A percentile compares a stretch with the other conserved stretches of the same genome.
Evolutionary conservation across 1,140 invertebrate genomes (phyloP).

Genomic region (Chelonus insularis): DNA sequence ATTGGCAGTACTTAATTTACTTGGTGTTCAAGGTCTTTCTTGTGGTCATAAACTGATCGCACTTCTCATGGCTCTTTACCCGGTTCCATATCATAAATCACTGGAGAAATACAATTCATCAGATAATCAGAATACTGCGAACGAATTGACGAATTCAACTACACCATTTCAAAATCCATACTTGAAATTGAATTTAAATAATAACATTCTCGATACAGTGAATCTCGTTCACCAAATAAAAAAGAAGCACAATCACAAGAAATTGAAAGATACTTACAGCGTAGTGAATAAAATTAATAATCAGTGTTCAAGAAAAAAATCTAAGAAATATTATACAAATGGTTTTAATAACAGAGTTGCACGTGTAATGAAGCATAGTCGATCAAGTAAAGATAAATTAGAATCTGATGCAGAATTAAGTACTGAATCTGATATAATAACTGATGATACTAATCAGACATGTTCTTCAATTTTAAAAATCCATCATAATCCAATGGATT

Average conservation of each 20-base stretch:
- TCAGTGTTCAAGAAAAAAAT: conserved; percentile 22
- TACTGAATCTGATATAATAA: conserved; percentile 61
- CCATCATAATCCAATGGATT: conserved; percentile 65
- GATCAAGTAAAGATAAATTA: neutral
- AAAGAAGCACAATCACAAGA: conserved; percentile 30
- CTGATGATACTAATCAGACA: conserved; percentile 60
- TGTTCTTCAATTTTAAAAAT: conserved; percentile 63
- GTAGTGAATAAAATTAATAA: conserved; percentile 18
- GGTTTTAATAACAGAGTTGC: neutral
- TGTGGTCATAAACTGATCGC: conserved; percentile 66
- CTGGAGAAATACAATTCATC: neutral
- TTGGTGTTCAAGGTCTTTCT: conserved; percentile 64
- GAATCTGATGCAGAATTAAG: conserved; percentile 36
- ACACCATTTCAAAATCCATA: conserved; percentile 43
- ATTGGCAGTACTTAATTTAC: conserved; percentile 61
- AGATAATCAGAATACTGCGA: too few species aligned
- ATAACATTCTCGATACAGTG: conserved; percentile 49
- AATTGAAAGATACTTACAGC: conserved; percentile 19
- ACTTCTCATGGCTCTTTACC: conserved; percentile 66
- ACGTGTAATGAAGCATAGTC: neutral
- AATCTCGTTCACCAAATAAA: conserved; percentile 42
- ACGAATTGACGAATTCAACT: too few species aligned
- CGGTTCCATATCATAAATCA: conserved; percentile 47
- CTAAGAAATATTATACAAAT: conserved; percentile 11
- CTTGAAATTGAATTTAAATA: conserved; percentile 45